Evolutionary conservation across 2,888 invertebrate species (phyloP), one percentile per base, ranked within the genome.

Genomic region (Cheilosia grossa): DNA sequence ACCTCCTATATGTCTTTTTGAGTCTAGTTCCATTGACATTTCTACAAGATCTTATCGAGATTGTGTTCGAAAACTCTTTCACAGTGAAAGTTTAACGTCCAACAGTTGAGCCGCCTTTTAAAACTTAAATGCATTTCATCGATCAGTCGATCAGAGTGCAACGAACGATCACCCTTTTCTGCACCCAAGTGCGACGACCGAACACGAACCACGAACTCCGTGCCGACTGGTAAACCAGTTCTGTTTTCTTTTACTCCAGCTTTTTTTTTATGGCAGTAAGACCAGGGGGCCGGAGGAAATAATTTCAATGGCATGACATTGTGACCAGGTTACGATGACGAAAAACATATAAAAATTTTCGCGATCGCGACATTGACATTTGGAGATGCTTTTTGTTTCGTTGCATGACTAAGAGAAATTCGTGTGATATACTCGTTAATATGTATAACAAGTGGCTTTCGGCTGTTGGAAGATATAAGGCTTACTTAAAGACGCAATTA

Each of bases 251-350:
- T 15, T 53, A 47, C 19, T 19, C 17, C 9, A 19, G 9, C 9
- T 47, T 27, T 63, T 56, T 44, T 49, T n/a, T 47, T 56, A 70
- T 56, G 21, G 24, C 2, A 47, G 27, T 9, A 6, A 7, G 10
- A n/a, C 27, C 51, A 51, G 17, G 70, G n/a, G 63, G 61, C 27
- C 24, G 7, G 19, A 10, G 15, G 40, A 56, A 72, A 58, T 40
- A 63, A 69, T 81, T 63, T 63, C 75, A 81, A 81, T 81, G 75
- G 49, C 56, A 51, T 81, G 67, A 19, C 75, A 75, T 75, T 69
- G 67, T 81, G 54, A 69, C 49, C 59, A 72, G 44, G 51, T 44
- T 64, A 30, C 44, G 19, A 5, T 24, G n/a, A 49, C 33, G 56
- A 24, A 21, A 53, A 21, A 44, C 42, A 42, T 17, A n/a, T 33